phyloP scores from a whole-genome alignment of 1,140 invertebrate genomes.

The Maconellicoccus hirsutus region DNA sequence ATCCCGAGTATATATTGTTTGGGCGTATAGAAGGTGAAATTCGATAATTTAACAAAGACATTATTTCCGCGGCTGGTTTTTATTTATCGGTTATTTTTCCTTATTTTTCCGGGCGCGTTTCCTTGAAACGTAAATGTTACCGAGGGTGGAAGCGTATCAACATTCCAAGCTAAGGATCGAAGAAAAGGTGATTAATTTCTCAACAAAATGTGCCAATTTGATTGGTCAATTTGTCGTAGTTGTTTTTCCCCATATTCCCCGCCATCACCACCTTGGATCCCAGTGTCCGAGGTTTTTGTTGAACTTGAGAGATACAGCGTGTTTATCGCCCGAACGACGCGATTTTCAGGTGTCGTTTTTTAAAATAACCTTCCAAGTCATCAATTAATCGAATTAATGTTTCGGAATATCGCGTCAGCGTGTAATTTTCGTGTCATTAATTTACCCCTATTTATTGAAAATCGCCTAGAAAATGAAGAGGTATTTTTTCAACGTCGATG shows the following conservation, averaged over 20 bases:
- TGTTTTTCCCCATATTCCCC: too few relatives aligned
- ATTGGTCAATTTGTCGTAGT: too few relatives aligned
- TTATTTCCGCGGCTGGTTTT: neutral
- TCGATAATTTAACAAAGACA: constrained; percentile 5
- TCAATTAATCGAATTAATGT: neutral
- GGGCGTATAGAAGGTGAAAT: neutral
- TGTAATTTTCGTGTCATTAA: neutral
- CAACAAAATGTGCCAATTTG: too few relatives aligned
- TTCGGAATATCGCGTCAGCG: neutral
- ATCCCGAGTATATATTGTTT: too few relatives aligned
- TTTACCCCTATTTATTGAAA: neutral
- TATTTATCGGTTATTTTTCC: neutral
- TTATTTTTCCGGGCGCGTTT: neutral
- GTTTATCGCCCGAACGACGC: too few relatives aligned
- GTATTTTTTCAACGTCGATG: too few relatives aligned
- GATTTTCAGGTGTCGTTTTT: neutral
- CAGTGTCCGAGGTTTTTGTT: too few relatives aligned
- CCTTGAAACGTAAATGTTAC: too few relatives aligned
- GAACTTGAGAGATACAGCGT: too few relatives aligned
- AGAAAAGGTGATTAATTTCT: too few relatives aligned
- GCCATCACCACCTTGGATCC: too few relatives aligned
- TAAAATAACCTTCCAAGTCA: neutral
- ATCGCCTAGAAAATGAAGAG: neutral
- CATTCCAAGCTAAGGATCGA: neutral
- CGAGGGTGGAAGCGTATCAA: neutral